Evolutionary conservation across 2,113 vertebrate genomes (phyloP).

Genomic region (Varanus komodoensis): DNA sequence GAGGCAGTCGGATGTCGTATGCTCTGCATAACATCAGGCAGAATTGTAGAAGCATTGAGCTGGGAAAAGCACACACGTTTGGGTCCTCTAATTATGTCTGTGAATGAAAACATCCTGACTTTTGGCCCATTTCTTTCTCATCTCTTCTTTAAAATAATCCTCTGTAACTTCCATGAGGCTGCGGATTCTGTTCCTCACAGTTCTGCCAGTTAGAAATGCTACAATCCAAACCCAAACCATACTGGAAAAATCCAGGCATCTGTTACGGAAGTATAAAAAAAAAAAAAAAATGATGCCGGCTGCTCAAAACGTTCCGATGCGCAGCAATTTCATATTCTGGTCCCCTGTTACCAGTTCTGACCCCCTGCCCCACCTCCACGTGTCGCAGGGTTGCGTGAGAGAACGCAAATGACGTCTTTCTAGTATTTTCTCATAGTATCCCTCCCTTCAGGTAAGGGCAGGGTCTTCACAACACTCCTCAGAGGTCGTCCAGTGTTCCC

Average conservation of each 20-base stretch:
- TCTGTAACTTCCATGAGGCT: not conserved
- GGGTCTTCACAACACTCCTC: too few relatives aligned
- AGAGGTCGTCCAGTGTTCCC: too few relatives aligned
- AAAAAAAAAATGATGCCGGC: not conserved
- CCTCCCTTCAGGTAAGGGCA: too few relatives aligned
- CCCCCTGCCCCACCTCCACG: not conserved
- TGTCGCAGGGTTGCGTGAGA: not conserved
- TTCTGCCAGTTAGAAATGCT: not conserved
- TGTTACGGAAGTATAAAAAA: not conserved
- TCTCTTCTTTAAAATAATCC: not conserved
- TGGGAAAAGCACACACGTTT: not conserved
- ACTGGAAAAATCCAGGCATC: not conserved
- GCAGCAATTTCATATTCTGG: not conserved
- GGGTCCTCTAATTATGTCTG: not conserved
- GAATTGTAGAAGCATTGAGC: not conserved
- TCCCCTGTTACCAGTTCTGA: not conserved
- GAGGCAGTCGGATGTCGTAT: too few relatives aligned
- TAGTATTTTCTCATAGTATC: not conserved
- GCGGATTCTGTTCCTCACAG: too few relatives aligned
- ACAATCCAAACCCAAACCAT: too few relatives aligned
- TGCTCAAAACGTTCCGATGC: not conserved
- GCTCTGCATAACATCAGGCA: not conserved
- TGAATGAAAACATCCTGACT: too few relatives aligned
- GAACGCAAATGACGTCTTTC: not conserved
- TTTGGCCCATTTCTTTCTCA: too few relatives aligned